A percentile compares a stretch with the other conserved stretches of the same genome.
Evolutionary conservation across 30 jellyfish, hydroid and myxozoan genomes (phyloP).

Genomic region (Euphysa ruthae): DNA sequence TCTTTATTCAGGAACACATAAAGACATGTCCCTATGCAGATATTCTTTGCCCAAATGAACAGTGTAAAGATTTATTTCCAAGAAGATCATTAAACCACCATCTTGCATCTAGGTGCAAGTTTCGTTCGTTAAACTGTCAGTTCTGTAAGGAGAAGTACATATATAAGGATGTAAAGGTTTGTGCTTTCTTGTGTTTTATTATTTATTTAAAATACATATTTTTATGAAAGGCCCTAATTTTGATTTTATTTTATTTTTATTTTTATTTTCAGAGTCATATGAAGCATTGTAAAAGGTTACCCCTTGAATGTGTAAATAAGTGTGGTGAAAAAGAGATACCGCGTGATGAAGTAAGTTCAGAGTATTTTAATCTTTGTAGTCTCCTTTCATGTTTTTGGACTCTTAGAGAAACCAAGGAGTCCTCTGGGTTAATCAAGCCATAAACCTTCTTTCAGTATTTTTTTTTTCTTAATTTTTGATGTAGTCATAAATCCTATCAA

Average conservation of each 20-base stretch:
- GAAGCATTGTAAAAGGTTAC: constrained; percentile 79
- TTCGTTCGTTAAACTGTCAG: constrained; percentile 76
- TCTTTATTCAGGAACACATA: constrained; percentile 64
- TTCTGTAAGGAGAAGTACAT: constrained; percentile 76
- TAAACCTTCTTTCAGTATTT: too few relatives aligned
- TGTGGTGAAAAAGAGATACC: constrained; percentile 86
- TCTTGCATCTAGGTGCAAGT: constrained; percentile 60
- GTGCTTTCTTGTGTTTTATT: too few relatives aligned
- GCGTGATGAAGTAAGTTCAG: constrained; percentile 92
- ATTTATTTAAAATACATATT: not conserved
- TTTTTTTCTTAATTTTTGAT: too few relatives aligned
- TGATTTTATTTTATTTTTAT: not conserved
- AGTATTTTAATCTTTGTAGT: too few relatives aligned
- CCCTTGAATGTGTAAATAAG: constrained; percentile 78
- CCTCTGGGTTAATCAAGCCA: too few relatives aligned
- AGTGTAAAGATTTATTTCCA: constrained; percentile 70
- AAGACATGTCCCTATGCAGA: constrained; percentile 90
- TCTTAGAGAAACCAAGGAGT: too few relatives aligned
- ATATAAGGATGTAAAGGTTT: constrained; percentile 76
- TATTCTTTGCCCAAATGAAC: constrained; percentile 82
- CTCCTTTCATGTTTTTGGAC: too few relatives aligned
- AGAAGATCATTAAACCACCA: constrained; percentile 64
- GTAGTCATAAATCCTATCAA: too few relatives aligned
- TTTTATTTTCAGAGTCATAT: constrained; percentile 55
- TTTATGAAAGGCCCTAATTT: not conserved